These are phyloP conservation scores for Drosophila malerkotliana DNA, from an alignment of 1,140 invertebrate species.

Conservation along the genomic window DNA sequence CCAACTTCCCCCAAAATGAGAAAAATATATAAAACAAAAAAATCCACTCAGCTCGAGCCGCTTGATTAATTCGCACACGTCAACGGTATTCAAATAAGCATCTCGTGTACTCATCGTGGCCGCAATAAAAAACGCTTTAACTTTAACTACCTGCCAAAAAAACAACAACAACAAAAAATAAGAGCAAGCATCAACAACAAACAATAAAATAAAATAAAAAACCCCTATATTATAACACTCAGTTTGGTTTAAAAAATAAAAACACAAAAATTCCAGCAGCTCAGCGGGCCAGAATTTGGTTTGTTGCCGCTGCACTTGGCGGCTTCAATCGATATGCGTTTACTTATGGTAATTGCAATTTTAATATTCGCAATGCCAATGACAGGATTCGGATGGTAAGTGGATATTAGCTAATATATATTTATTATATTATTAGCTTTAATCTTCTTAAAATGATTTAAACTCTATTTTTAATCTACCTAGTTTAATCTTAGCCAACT, in stretches of 20 bases:
- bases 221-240: conserved; percentile 22
- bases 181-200: conserved; percentile 5
- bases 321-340: conserved; percentile 81
- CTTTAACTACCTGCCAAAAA: conserved; percentile 67
- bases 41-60: conserved; percentile 47
- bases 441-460: no score
- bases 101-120: conserved; percentile 58
- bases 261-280: conserved; percentile 20
- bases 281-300: conserved; percentile 71
- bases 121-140: conserved; percentile 63
- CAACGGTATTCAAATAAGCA: conserved; percentile 69
- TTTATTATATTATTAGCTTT: no score
- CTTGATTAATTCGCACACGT: conserved; percentile 72
- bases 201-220: conserved; percentile 21
- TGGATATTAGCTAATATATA: no score
- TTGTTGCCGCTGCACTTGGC: conserved; percentile 72
- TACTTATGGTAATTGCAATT: conserved; percentile 82
- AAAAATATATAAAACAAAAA: conserved; percentile 24
- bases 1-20: conserved; percentile 29
- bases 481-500: not conserved
- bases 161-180: conserved; percentile 10
- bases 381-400: conserved; percentile 82
- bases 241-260: conserved; percentile 15
- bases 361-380: conserved; percentile 84
- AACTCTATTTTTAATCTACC: not conserved